Base-by-base conservation (phyloP, 2,113 vertebrate species). In the Amazona vittata region DNA sequence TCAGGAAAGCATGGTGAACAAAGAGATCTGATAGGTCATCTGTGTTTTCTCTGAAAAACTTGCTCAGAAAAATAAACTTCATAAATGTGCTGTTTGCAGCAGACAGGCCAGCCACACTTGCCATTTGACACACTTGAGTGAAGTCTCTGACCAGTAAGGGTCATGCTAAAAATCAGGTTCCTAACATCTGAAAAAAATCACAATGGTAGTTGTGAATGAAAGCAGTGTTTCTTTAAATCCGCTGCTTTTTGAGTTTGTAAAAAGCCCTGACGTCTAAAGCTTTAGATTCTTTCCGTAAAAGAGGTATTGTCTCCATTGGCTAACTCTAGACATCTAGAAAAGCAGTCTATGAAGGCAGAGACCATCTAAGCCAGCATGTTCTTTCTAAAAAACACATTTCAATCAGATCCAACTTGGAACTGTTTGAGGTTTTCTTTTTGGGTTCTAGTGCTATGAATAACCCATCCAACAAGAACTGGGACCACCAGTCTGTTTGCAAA, bases 191-290 rank as follows among this genome's bases (percentile, higher is more conserved):
- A 73, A 92, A 84, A 79, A 76, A 50, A 18, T 39, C 35, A 29
- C 59, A 74, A 17, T 43, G 10, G 19, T 64, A 53, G 39, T 19
- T 59, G n/a, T 85, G 82, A 94, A 80, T 80, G 25, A 85, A 89
- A 90, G 11, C 25, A 53, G 2, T 47, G n/a, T 65, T 93, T 90
- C 44, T 87, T 83, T 88, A 85, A 87, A 90, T 63, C n/a, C 20
- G 12, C 20, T 47, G 7, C 35, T 73, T 91, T 89, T 80, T 1
- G 11, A 64, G 52, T 55, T 62, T 89, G 13, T 70, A 35, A 75
- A 79, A 44, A 63, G 39, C 14, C 3, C 9, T 91, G 57, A 86
- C 70, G 77, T 79, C 52, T 49, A 57, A 82, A 92, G 57, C 49
- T 83, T 94, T 50, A 73, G 22, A 47, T 77, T 86, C 50, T 73